A percentile compares a stretch with the other conserved stretches of the same genome.
phyloP scores from a whole-genome alignment of 1,140 invertebrate genomes.

The Penaeus vannamei region DNA sequence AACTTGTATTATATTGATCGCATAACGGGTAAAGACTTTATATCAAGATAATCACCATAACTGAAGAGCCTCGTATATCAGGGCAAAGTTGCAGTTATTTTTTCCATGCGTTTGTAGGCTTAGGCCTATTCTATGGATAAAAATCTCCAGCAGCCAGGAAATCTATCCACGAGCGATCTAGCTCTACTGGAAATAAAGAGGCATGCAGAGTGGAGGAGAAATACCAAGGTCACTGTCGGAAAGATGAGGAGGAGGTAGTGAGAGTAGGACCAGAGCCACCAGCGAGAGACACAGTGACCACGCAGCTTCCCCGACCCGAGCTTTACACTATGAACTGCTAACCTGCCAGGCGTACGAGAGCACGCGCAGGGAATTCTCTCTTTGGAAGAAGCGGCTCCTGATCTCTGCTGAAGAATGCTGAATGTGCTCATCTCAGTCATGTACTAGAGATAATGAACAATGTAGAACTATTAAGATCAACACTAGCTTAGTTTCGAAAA shows the following conservation, averaged over 20 bases:
- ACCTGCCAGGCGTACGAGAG: slow-evolving; percentile 9
- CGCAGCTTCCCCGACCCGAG: background rate
- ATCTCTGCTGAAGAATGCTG: no score
- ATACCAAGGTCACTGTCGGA: slow-evolving; percentile 63
- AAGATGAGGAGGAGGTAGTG: slow-evolving; percentile 53
- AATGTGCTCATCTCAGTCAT: no score
- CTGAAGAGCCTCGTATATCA: no score
- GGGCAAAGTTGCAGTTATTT: background rate
- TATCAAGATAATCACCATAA: no score
- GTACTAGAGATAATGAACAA: no score
- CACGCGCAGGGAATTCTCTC: no score
- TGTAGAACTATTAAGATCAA: no score
- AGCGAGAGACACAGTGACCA: slow-evolving; percentile 54
- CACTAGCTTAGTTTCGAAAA: no score
- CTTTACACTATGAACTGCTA: background rate
- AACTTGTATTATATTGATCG: no score
- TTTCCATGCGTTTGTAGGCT: background rate
- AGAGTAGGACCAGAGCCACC: slow-evolving; percentile 49
- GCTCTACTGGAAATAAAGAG: slow-evolving; percentile 47
- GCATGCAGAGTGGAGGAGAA: slow-evolving; percentile 58
- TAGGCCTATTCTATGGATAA: background rate
- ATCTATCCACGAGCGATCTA: slow-evolving; percentile 47
- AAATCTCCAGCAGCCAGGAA: slow-evolving; percentile 30
- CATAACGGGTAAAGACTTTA: no score
- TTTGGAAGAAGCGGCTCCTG: no score